Evolutionary conservation across 1,140 invertebrate species (phyloP), one percentile per base, ranked within the genome.

Genomic region (Lepidurus couesii): DNA sequence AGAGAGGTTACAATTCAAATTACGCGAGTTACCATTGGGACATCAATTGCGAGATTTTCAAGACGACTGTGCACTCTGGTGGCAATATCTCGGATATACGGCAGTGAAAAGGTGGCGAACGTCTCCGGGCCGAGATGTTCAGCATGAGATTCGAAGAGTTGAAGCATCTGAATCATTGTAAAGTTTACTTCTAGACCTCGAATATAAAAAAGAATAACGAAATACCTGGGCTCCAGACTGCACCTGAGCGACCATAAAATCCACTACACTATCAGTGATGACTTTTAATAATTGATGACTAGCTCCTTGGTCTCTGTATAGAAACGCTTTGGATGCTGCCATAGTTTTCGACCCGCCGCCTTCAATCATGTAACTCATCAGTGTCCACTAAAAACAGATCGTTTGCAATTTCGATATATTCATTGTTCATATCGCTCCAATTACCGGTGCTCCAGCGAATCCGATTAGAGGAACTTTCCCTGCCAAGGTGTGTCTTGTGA

Each of bases 301-400:
- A 80, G 92, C 91, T 81, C 92, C 89, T 44, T 93, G 91, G 85
- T 95, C 90, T 76, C 90, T 89, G 80, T 94, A 93, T 0, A 99
- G 86, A 95, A 96, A 99, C 81, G 90, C 89, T 83, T 97, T 96
- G 10, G 96, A 91, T 86, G 95, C 94, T 9, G 92, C 92, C 89
- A 95, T 92, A 16, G 96, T 97, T 85, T 94, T 95, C 80, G 93
- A 95, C 16, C 95, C 95, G 34, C 94, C 93, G 79, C 96, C 97
- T 90, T 99, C 96, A 81, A 99, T 93, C 97, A 99, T 99, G 83
- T 98, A 99, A 77, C 92, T 92, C 95, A 99, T 96, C 74, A 99
- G 85, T 3, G 97, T 99, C 92, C 97, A 99, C 92, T 95, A 83
- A 78, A 89, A 88, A 82, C 79, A 80, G 80, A 82, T 80, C 0